These are phyloP conservation scores for Ailuropoda melanoleuca DNA, from an alignment of 2,113 vertebrate genomes.

Conservation along the genomic window DNA sequence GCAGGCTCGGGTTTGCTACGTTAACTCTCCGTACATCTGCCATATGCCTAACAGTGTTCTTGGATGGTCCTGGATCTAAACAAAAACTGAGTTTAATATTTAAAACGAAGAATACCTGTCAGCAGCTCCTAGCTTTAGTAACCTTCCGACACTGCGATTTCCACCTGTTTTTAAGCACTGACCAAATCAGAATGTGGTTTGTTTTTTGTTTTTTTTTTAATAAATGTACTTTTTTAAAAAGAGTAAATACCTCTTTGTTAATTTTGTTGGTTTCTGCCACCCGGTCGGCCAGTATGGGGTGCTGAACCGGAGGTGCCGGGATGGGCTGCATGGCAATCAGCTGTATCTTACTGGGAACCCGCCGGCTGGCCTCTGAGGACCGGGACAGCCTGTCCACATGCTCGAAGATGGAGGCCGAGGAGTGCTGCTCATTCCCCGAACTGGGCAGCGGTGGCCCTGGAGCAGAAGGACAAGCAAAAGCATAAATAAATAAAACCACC, in stretches of 20 bases:
- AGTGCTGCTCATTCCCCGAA: constrained; percentile 88
- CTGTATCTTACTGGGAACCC: constrained; percentile 95
- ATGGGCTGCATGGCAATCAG: constrained; percentile 99
- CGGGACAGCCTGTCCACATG: constrained; percentile 95
- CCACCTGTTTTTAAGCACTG: background rate
- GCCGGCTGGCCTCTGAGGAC: constrained; percentile 88
- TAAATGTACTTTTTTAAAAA: background rate
- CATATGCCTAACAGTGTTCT: background rate
- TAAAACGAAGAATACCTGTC: background rate
- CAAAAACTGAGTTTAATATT: background rate
- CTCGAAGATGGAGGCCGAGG: constrained; percentile 96
- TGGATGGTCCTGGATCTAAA: background rate
- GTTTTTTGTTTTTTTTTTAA: background rate
- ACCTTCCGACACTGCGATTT: background rate
- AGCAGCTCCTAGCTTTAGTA: background rate
- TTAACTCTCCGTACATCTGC: background rate
- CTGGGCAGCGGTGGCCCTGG: constrained; percentile 89
- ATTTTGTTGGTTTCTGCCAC: constrained; percentile 91
- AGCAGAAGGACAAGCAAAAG: background rate
- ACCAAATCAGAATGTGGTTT: background rate
- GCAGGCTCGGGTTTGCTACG: rapidly evolving
- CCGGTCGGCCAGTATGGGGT: constrained; percentile 84
- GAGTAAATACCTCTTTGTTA: constrained; percentile 92
- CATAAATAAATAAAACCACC: background rate
- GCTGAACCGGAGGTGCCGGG: constrained; percentile 88